Evolutionary conservation across 2,888 invertebrate species (phyloP), one percentile per base, ranked within the genome.

Genomic region (Drosophila kanekoi): DNA sequence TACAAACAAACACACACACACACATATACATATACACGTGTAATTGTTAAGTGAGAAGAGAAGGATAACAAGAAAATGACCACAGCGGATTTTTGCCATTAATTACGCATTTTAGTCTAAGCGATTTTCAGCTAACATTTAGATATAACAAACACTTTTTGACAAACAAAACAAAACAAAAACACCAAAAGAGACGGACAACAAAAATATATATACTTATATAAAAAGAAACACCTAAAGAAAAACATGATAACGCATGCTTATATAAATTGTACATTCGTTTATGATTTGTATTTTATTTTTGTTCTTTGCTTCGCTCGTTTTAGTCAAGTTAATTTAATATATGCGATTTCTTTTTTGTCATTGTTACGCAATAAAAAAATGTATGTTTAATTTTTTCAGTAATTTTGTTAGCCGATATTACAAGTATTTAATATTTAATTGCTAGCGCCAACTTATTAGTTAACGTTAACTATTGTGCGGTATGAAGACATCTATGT

Each of bases 91-190:
- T 81, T 84, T 87, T 83, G 83, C 83, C 83, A 83, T 83, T 87
- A 85, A 74, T 79, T 79, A 76, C 87, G 87, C 87, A 85, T 85
- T 83, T 83, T 74, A 70, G 67, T 65, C 57, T 83, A 87, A 86
- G 81, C 81, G 51, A 68, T 69, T 72, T 65, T 82, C 71, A 58
- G 79, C 66, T 74, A 78, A 74, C 43, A 61, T 56, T 77, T 68
- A 72, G 58, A 73, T 52, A 35, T 58, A 64, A 72, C 35, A 44
- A 64, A 72, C 41, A 44, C 38, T 45, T 58, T 53, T 59, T 53
- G 57, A 73, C 58, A 72, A 66, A 57, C 41, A 53, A 41, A 41
- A n/a, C n/a, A n/a, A n/a, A n/a, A n/a, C n/a, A 45, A 61, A 58
- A 41, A 60, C 67, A 80, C 83, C 67, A 84, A 81, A 81, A 74